Conservation (phyloP, 2,797 vertebrate genomes). For the Hylomyscus alleni region DNA sequence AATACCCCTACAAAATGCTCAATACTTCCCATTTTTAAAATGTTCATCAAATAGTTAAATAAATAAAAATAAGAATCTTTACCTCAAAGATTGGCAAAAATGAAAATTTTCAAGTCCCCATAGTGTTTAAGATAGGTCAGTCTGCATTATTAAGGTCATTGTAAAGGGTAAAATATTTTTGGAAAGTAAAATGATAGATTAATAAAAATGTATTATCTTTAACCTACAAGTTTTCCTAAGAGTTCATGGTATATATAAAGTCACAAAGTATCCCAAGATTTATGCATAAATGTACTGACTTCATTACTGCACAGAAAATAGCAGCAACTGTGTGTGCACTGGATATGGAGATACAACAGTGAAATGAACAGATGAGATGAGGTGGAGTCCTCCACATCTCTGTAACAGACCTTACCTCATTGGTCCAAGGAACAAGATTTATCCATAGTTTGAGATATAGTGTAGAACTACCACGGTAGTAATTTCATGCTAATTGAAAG, state of each 20-base stretch:
- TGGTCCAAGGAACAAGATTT: neutral
- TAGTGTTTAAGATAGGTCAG: neutral
- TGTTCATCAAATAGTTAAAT: neutral
- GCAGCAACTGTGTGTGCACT: neutral
- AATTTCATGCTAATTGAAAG: neutral
- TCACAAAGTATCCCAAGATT: neutral
- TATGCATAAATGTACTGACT: neutral
- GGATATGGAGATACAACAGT: neutral
- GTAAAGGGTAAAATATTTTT: neutral
- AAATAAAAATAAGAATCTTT: conserved; percentile 25
- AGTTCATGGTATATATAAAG: neutral
- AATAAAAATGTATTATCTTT: neutral
- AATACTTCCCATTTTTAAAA: conserved; percentile 1
- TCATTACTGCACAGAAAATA: neutral
- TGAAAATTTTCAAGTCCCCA: neutral
- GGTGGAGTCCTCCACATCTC: neutral
- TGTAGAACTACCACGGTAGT: neutral
- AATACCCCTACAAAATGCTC: neutral
- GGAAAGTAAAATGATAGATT: neutral
- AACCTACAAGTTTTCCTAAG: conserved; percentile 26
- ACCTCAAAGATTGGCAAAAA: conserved; percentile 1
- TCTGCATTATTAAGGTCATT: neutral
- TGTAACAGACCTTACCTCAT: neutral
- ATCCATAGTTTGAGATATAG: neutral
- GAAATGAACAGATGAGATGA: neutral